Conservation (phyloP, 2,797 vertebrate genomes). For the Trachurus trachurus region DNA sequence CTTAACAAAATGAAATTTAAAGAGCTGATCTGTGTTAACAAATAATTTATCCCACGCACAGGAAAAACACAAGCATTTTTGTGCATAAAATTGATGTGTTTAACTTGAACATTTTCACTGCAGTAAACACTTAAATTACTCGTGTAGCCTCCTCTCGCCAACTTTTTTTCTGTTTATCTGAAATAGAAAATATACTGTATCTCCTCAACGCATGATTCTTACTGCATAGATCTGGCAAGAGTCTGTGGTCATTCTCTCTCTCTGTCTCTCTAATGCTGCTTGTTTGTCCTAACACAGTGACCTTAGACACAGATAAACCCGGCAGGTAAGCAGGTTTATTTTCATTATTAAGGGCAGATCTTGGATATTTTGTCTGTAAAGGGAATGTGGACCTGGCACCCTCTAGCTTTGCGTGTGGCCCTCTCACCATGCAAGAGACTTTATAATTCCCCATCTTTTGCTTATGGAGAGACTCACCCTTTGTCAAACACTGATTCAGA, state of each 20-base stretch:
- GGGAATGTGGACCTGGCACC: slow-evolving; percentile 58
- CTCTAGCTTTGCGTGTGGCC: slow-evolving; percentile 76
- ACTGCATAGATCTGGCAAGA: slow-evolving; percentile 18
- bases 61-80: background rate
- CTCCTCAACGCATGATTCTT: slow-evolving; percentile 11
- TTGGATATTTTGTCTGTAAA: slow-evolving; percentile 61
- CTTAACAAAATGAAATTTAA: slow-evolving; percentile 7
- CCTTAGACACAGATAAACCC: slow-evolving; percentile 57
- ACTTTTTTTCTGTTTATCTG: slow-evolving; percentile 20
- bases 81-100: background rate
- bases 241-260: background rate
- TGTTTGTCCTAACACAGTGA: slow-evolving; percentile 62
- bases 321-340: slow-evolving; percentile 74
- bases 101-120: background rate
- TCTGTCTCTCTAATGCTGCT: slow-evolving; percentile 50
- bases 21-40: background rate
- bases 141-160: background rate
- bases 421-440: slow-evolving; percentile 64
- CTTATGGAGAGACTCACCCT: slow-evolving; percentile 76
- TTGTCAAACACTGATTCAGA: slow-evolving; percentile 85
- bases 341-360: slow-evolving; percentile 70
- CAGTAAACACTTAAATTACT: slow-evolving; percentile 8
- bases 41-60: background rate
- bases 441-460: slow-evolving; percentile 71
- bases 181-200: slow-evolving; percentile 8